Evolutionary conservation across 2,797 vertebrate species (phyloP), one percentile per base, ranked within the genome.

Genomic region (Benthosema pterotum): DNA sequence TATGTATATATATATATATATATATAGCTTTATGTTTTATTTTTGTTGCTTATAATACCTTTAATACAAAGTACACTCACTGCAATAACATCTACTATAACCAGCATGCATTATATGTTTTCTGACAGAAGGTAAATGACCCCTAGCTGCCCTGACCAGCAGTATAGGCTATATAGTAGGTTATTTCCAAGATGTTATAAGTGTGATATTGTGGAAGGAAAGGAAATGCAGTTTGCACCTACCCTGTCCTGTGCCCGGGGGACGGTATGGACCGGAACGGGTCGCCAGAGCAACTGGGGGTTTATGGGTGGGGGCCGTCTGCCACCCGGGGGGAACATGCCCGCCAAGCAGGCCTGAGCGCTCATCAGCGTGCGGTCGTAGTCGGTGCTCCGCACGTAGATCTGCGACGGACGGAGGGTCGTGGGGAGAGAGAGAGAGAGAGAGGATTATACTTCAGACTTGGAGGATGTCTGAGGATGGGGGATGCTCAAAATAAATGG

Each of bases 331-430:
- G 90, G 91, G 69, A 92, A 95, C 69, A 95, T 86, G 63, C 94
- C 94, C 0, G 93, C 93, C 0, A 95, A 91, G 80, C 93, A 94
- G 74, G 93, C 92, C 77, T 94, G 92, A 5, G 94, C 92, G 0
- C 94, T 95, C 90, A 94, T 94, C 71, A 95, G 82, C 0, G 94
- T 95, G 1, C 93, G 91, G 72, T 95, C 94, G 1, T 94, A 94
- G 86, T 95, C 94, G 0, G 94, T 95, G 80, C 94, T 95, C 55
- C 91, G 89, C 14, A 94, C 84, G 0, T 94, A 94, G 15, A 95
- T 68, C 94, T 95, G 77, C 56, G 32, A 55, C 14, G 65, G n/a
- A n/a, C n/a, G n/a, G n/a, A n/a, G n/a, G 32, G 67, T n/a, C 18
- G n/a, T n/a, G 42, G 56, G 5, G 11, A 5, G 60, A 67, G 3